Percentiles rank a stretch among this genome's conserved stretches.
Conservation (phyloP, 92 coral and sea anemone species). For the Meandrina meandrites region DNA sequence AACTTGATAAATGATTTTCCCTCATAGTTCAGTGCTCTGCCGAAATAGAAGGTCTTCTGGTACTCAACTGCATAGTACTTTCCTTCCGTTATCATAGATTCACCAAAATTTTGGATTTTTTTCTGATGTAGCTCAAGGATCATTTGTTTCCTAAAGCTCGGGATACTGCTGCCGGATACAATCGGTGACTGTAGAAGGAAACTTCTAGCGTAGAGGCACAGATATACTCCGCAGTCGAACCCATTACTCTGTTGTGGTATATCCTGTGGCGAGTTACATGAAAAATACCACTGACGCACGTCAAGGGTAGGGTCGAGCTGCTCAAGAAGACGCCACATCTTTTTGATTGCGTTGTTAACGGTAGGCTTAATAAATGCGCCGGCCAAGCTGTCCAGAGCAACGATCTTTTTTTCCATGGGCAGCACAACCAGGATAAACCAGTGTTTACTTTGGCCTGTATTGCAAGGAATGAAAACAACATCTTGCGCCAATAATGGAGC, state of each 20-base stretch:
- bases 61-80: too few relatives aligned
- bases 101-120: background rate
- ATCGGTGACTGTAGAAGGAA: slow-evolving; percentile 6
- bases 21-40: too few relatives aligned
- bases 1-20: too few relatives aligned
- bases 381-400: slow-evolving; percentile 56
- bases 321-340: slow-evolving; percentile 45
- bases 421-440: slow-evolving; percentile 64
- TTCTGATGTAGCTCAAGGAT: slow-evolving; percentile 51
- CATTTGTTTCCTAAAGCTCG: slow-evolving; percentile 35
- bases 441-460: slow-evolving; percentile 39
- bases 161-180: slow-evolving; percentile 10
- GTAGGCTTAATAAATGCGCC: slow-evolving; percentile 43
- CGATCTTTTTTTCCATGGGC: slow-evolving; percentile 40
- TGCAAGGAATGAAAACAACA: slow-evolving; percentile 56
- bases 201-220: slow-evolving; percentile 42
- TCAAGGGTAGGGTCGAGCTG: slow-evolving; percentile 35
- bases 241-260: slow-evolving; percentile 47
- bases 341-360: slow-evolving; percentile 19
- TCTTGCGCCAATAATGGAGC: slow-evolving; percentile 46
- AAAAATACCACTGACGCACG: slow-evolving; percentile 35
- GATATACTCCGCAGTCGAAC: slow-evolving; percentile 54
- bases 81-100: background rate
- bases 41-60: too few relatives aligned
- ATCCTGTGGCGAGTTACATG: slow-evolving; percentile 22